These are phyloP conservation scores for Spodoptera frugiperda DNA, from an alignment of 1,140 invertebrate genomes.

Conservation along the genomic window DNA sequence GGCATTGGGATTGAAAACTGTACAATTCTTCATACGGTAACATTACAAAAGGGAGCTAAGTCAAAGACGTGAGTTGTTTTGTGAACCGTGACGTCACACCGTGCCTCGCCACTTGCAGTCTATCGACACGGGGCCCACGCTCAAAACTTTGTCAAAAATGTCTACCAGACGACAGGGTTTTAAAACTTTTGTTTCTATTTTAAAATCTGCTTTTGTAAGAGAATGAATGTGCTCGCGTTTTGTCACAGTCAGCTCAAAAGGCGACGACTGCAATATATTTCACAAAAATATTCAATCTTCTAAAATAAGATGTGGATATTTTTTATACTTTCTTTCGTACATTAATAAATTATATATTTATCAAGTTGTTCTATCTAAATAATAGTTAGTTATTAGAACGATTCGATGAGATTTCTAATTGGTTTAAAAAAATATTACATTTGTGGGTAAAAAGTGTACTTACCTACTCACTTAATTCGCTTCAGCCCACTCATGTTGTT, in stretches of 20 bases:
- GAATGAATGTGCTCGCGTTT: conserved; percentile 6
- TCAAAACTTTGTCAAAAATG: conserved; percentile 36
- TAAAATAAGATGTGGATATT: too few relatives aligned
- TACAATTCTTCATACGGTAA: conserved; percentile 40
- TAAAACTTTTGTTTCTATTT: conserved; percentile 25
- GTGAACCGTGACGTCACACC: conserved; percentile 8
- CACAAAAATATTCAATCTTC: too few relatives aligned
- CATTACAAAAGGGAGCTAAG: conserved; percentile 30
- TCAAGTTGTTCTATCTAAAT: too few relatives aligned
- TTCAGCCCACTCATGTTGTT: too few relatives aligned
- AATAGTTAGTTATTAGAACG: too few relatives aligned
- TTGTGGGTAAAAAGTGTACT: too few relatives aligned
- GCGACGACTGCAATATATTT: neutral
- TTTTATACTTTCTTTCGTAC: too few relatives aligned
- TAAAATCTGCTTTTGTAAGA: conserved; percentile 4
- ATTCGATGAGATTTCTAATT: too few relatives aligned
- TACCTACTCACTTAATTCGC: too few relatives aligned
- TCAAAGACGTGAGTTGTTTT: conserved; percentile 47
- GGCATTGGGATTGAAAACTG: conserved; percentile 30
- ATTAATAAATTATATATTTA: too few relatives aligned
- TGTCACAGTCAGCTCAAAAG: neutral
- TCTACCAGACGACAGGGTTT: conserved; percentile 1
- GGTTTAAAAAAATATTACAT: too few relatives aligned
- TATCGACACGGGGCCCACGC: conserved; percentile 6
- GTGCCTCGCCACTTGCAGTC: conserved; percentile 2